A percentile compares a stretch with the other conserved stretches of the same genome.
These are phyloP conservation scores for Drosophila helvetica DNA, from an alignment of 2,888 invertebrate genomes.

Conservation along the genomic window DNA sequence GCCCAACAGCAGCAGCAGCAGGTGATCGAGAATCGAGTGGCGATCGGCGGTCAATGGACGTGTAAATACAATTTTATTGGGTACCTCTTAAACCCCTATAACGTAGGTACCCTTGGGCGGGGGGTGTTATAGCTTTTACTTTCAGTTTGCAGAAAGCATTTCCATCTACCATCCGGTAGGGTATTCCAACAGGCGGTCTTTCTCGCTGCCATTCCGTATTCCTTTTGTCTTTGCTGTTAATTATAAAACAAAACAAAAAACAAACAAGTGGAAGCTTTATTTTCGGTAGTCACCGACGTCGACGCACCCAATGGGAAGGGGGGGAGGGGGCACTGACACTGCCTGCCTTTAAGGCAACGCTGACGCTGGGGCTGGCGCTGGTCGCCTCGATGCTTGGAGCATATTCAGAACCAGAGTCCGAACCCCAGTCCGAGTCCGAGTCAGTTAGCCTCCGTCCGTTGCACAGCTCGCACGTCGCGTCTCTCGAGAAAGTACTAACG, in stretches of 20 bases:
- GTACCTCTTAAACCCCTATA: background rate
- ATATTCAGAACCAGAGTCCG: slow-evolving; percentile 23
- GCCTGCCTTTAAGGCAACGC: slow-evolving; percentile 5
- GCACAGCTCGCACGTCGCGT: slow-evolving; percentile 65
- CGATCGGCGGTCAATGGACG: slow-evolving; percentile 65
- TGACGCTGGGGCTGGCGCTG: background rate
- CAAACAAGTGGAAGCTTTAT: slow-evolving; percentile 26
- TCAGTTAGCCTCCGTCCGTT: slow-evolving; percentile 71
- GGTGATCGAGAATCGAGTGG: slow-evolving; percentile 4
- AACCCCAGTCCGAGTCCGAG: slow-evolving; percentile 51
- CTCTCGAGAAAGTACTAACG: slow-evolving; percentile 12
- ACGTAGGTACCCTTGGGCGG: background rate
- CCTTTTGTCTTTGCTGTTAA: slow-evolving; percentile 34
- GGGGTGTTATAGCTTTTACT: background rate
- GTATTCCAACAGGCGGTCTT: background rate
- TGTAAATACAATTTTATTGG: slow-evolving; percentile 72
- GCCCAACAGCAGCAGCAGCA: background rate
- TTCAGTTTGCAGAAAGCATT: background rate
- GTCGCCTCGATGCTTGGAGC: slow-evolving; percentile 58
- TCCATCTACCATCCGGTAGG: background rate
- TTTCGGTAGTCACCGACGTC: slow-evolving; percentile 24
- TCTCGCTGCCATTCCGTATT: background rate
- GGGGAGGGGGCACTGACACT: background rate
- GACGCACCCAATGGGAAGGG: slow-evolving; percentile 13
- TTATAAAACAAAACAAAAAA: slow-evolving; percentile 39